Evolutionary conservation across 1,140 invertebrate species (phyloP).

Genomic region (Arion vulgaris): DNA sequence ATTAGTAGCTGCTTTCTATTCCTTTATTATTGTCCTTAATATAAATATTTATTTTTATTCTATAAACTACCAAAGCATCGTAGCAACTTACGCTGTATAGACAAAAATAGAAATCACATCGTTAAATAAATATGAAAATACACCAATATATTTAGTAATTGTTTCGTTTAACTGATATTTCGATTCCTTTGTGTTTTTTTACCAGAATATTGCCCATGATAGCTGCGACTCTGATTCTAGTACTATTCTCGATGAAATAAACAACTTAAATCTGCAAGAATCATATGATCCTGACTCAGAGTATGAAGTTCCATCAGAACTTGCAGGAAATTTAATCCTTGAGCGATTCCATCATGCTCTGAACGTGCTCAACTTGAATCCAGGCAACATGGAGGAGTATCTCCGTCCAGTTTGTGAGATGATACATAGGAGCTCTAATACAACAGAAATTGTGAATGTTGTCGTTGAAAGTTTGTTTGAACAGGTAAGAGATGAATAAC

Average conservation of each 20-base stretch:
- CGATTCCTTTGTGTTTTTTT: too few species aligned
- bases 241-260: neutral
- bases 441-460: neutral
- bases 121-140: too few species aligned
- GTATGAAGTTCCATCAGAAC: neutral
- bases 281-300: neutral
- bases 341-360: slow-evolving; percentile 2
- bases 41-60: too few species aligned
- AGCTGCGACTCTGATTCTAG: neutral
- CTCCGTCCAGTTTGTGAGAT: slow-evolving; percentile 30
- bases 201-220: too few species aligned
- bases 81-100: too few species aligned
- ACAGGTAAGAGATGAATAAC: neutral
- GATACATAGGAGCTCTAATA: neutral
- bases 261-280: neutral
- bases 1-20: too few species aligned
- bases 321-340: neutral
- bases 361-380: slow-evolving; percentile 18
- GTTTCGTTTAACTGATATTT: too few species aligned
- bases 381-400: slow-evolving; percentile 38
- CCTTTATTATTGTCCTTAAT: too few species aligned
- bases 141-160: too few species aligned
- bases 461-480: slow-evolving; percentile 31
- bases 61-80: too few species aligned
- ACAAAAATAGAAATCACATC: too few species aligned